phyloP scores from a whole-genome alignment of 2,888 invertebrate species.

The Melitaea athalia region DNA sequence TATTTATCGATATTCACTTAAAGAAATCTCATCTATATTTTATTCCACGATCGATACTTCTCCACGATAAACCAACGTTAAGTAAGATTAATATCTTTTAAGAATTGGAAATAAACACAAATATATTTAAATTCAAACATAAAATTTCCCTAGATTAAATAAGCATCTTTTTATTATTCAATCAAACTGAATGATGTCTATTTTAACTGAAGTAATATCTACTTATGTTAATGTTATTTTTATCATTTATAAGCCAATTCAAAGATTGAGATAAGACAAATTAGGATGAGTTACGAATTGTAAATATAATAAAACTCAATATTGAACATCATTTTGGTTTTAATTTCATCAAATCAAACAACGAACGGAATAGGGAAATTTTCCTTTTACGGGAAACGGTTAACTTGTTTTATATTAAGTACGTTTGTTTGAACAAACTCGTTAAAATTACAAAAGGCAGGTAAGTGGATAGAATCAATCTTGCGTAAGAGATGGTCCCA shows the following conservation, averaged over 20 bases:
- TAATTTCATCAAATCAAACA: slow-evolving; percentile 11
- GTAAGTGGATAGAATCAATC: slow-evolving; percentile 55
- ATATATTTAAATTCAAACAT: slow-evolving; percentile 18
- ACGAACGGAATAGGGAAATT: slow-evolving; percentile 19
- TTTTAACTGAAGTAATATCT: background rate
- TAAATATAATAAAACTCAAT: background rate
- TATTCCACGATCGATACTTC: slow-evolving; percentile 21
- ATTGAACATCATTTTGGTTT: slow-evolving; percentile 2
- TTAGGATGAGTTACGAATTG: background rate
- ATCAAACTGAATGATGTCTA: background rate
- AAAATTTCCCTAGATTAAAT: slow-evolving; percentile 16
- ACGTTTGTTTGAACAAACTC: slow-evolving; percentile 57
- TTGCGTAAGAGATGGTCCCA: slow-evolving; percentile 58
- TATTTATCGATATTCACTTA: slow-evolving; percentile 51
- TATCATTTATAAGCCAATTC: background rate
- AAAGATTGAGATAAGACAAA: background rate
- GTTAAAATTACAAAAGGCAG: slow-evolving; percentile 63
- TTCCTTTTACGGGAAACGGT: slow-evolving; percentile 43
- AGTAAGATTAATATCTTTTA: slow-evolving; percentile 9
- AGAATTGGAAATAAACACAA: slow-evolving; percentile 4
- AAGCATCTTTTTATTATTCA: background rate
- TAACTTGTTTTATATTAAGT: slow-evolving; percentile 50
- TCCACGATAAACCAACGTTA: slow-evolving; percentile 8
- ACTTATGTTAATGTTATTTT: background rate
- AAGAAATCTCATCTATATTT: slow-evolving; percentile 41